Evolutionary conservation across 2,113 vertebrate genomes (phyloP), one percentile per base, ranked within the genome.

Genomic region (Stegostoma tigrinum): DNA sequence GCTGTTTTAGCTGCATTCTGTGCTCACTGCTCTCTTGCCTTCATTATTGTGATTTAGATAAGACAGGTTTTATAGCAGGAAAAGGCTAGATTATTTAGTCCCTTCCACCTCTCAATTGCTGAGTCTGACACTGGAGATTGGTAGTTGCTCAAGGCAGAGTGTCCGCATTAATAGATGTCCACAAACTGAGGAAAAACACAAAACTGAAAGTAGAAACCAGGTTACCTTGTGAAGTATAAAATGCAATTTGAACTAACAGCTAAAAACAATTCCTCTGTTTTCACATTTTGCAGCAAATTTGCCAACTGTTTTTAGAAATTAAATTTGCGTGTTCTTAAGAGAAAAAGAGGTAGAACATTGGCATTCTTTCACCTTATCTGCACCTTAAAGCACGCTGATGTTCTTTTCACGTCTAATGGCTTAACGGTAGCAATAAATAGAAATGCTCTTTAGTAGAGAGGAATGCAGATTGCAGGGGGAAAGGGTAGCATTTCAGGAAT

Each of bases 401-500:
- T 68, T 94, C 91, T 94, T 90, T 94, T 94, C 91, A 68, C 42
- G 61, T 94, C 61, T 94, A 67, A 94, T 67, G 64, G 38, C 66
- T 68, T 94, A 94, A 90, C 55, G 91, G 91, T 45, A 38, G 91
- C 45, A 68, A 94, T 94, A 68, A 94, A 94, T 67, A 94, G 91
- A 38, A 94, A 94, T 94, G 61, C 61, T 24, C 90, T 89, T 61
- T 94, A 67, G 67, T 66, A 67, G 55, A 66, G 38, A 67, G 90
- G 90, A 94, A 94, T 94, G 90, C 91, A 70, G 91, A 70, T 24
- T 94, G 19, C 68, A 45, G 66, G 64, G 64, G 66, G 42, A 94
- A 68, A 67, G 91, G 23, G 64, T 42, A 94, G 64, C n/a, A 24
- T 45, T 38, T 67, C 64, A 45, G 91, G 66, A 68, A 94, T 94